These are phyloP conservation scores for Nannoperca obscura DNA, from an alignment of 2,797 vertebrate genomes.

Conservation along the genomic window DNA sequence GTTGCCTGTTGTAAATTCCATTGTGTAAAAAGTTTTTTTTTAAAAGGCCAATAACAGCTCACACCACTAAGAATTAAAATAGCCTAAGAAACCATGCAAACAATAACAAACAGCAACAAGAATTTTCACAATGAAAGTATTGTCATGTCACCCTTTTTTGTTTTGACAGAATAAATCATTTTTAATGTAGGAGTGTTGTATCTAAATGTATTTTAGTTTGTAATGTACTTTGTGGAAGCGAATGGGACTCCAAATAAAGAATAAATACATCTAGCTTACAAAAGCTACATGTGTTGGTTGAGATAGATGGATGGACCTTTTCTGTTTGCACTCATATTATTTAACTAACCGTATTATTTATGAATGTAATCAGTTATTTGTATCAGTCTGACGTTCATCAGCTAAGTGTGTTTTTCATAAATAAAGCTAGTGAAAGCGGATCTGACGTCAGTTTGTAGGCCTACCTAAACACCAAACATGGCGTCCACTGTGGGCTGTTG, in stretches of 20 bases:
- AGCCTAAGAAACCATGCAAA: neutral
- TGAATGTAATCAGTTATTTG: neutral
- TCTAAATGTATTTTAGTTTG: neutral
- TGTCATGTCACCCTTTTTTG: neutral
- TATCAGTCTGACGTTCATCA: neutral
- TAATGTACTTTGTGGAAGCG: too few species aligned
- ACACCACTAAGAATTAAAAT: too few species aligned
- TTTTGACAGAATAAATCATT: neutral
- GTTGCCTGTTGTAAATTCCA: too few species aligned
- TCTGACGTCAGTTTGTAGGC: conserved; percentile 29
- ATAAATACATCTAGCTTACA: too few species aligned
- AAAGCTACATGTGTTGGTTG: neutral
- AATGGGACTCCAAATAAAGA: too few species aligned
- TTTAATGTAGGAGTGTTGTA: neutral
- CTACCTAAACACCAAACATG: conserved; percentile 37
- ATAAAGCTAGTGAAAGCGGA: neutral
- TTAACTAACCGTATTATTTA: neutral
- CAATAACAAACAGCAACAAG: conserved; percentile 24
- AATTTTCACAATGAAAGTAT: neutral
- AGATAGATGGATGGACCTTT: neutral
- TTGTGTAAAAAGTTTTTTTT: too few species aligned
- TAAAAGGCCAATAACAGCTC: too few species aligned
- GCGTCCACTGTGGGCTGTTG: neutral
- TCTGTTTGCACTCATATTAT: neutral
- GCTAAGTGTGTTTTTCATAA: neutral